These are phyloP conservation scores for Stylophora pistillata DNA, from an alignment of 64 coral and sea anemone species.

Conservation along the genomic window DNA sequence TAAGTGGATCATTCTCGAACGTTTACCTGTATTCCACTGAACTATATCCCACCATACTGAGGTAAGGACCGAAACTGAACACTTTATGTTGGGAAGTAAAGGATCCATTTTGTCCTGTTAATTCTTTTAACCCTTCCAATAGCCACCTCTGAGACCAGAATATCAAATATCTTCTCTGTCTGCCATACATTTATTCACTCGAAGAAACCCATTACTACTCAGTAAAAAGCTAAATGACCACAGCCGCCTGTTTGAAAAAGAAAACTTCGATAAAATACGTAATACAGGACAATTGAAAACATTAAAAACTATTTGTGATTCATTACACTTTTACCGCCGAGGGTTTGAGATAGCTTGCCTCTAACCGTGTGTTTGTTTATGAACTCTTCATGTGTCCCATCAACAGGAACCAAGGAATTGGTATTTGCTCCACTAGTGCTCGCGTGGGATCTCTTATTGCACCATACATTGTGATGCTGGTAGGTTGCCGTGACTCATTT, in stretches of 20 bases:
- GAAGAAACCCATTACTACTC: no score
- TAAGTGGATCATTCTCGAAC: conserved; percentile 46
- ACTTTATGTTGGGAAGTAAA: background rate
- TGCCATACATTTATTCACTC: no score
- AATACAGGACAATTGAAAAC: no score
- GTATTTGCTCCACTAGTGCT: conserved; percentile 43
- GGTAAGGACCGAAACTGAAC: background rate
- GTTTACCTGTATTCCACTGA: conserved; percentile 47
- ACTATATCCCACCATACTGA: conserved; percentile 50
- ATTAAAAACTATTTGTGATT: no score
- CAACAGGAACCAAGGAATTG: conserved; percentile 31
- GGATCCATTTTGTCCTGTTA: background rate
- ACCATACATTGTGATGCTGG: conserved; percentile 53
- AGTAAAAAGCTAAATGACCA: no score
- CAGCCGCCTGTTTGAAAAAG: background rate
- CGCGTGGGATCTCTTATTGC: conserved; percentile 33
- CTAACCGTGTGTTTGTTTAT: no score
- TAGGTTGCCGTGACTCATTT: background rate
- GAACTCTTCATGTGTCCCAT: background rate
- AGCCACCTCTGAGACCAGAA: background rate
- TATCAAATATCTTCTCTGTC: no score
- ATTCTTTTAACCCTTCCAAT: background rate
- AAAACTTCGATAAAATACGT: no score
- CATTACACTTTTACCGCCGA: no score
- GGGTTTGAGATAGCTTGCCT: no score